A percentile compares a stretch with the other conserved stretches of the same genome.
These are phyloP conservation scores for Chanos chanos DNA, from an alignment of 2,797 vertebrate genomes.

Conservation along the genomic window DNA sequence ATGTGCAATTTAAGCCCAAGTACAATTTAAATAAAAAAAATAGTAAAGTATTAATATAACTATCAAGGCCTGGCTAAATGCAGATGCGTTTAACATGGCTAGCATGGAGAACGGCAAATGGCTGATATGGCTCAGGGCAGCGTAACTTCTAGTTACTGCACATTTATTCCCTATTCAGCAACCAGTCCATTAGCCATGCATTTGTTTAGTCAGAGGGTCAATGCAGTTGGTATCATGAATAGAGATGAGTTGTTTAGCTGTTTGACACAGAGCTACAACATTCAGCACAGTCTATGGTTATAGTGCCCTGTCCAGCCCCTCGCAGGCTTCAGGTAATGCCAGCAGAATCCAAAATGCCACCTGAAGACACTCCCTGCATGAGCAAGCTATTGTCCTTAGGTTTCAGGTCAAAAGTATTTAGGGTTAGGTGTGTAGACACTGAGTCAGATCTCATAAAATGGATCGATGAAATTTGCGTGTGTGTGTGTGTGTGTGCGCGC, in stretches of 20 bases:
- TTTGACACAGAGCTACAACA: slow-evolving; percentile 23
- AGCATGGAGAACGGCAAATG: not conserved
- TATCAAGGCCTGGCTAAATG: too few relatives aligned
- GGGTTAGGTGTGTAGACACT: not conserved
- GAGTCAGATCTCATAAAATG: not conserved
- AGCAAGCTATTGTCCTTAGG: not conserved
- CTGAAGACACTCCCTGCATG: not conserved
- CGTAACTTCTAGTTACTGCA: too few relatives aligned
- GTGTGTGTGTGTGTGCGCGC: not conserved
- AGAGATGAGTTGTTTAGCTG: slow-evolving; percentile 18
- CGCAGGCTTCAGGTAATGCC: slow-evolving; percentile 25
- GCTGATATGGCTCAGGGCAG: not conserved
- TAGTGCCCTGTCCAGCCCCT: slow-evolving; percentile 11
- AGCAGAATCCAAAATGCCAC: slow-evolving; percentile 20
- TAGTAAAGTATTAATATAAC: too few relatives aligned
- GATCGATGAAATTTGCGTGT: not conserved
- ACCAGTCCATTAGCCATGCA: slow-evolving; percentile 22
- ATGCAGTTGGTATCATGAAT: not conserved
- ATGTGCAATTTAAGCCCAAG: too few relatives aligned
- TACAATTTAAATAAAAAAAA: too few relatives aligned
- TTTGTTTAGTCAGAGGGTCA: slow-evolving; percentile 8
- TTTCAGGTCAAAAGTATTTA: not conserved
- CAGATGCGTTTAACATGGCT: not conserved
- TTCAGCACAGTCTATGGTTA: slow-evolving; percentile 23
- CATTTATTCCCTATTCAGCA: not conserved